Evolutionary conservation across 2,888 invertebrate species (phyloP), one percentile per base, ranked within the genome.

Genomic region (Blastobasis lacticolella): DNA sequence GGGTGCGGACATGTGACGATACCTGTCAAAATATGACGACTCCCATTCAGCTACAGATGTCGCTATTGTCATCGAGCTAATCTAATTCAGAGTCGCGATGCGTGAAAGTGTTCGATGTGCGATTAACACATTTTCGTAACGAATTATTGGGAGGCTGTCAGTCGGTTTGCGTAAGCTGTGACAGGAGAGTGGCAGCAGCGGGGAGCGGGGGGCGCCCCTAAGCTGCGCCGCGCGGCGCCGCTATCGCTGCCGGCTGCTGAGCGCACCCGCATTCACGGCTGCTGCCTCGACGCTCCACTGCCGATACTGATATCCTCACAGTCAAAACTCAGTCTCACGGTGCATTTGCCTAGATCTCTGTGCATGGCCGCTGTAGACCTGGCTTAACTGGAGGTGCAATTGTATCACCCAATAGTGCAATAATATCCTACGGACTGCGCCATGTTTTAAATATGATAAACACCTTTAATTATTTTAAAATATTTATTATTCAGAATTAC

Each of bases 21-120:
- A 85, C 83, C 85, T 88, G 87, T 87, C 86, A 86, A 85, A 87
- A 86, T 87, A 87, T 87, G 87, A 87, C 83, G 85, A 83, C 76
- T 75, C 68, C 68, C 66, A 77, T 78, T 77, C 76, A 73, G 69
- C 73, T 84, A 84, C 86, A 87, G 85, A 86, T 87, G 87, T 81
- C 76, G 67, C 75, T 64, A 85, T 86, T 87, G 87, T 87, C 81
- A 78, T 75, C 80, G 74, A 41, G 59, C 76, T 86, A 86, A 87
- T 87, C 87, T 87, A 85, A 88, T 87, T 85, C 73, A 66, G 71
- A 74, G 73, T 78, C 75, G 81, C 69, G 71, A 68, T 81, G 78
- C 87, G 83, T 87, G 80, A 85, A 86, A 86, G 83, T 86, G 83
- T 77, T 71, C 57, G 63, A 61, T 57, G 60, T 64, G 74, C 81